A percentile compares a stretch with the other conserved stretches of the same genome.
Conservation (phyloP, 2,113 vertebrate species). For the Thinocorus orbignyianus region DNA sequence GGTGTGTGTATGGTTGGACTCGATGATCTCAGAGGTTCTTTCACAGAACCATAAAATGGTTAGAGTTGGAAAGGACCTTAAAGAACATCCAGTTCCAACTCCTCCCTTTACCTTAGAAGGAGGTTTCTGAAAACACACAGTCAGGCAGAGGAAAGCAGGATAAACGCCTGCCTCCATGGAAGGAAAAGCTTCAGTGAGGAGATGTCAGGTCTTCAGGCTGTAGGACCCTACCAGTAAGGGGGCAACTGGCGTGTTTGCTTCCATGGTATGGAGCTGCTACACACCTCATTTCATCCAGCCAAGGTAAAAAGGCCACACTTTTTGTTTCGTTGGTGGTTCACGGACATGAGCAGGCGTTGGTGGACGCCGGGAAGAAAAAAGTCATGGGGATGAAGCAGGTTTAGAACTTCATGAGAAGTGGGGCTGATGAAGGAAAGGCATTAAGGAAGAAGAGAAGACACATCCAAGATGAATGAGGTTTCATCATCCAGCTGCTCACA, state of each 20-base stretch:
- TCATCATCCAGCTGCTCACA: neutral
- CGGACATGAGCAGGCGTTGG: no score
- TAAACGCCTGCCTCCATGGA: fast-evolving
- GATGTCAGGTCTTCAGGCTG: neutral
- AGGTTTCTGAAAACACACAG: neutral
- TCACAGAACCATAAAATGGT: no score
- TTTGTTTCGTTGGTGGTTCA: neutral
- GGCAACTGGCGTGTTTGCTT: neutral
- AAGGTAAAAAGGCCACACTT: neutral
- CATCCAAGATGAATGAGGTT: neutral
- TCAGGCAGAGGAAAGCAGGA: fast-evolving
- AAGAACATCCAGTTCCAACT: no score
- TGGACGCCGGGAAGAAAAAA: neutral
- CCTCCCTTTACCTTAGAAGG: no score
- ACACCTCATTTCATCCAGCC: neutral
- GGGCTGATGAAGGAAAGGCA: neutral
- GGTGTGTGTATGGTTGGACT: no score
- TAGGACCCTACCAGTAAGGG: neutral
- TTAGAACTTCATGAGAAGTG: neutral
- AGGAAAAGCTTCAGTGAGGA: neutral
- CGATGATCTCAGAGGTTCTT: no score
- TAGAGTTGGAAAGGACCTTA: no score
- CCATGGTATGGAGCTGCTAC: fast-evolving
- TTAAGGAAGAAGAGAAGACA: neutral
- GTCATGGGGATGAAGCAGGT: neutral